Conservation (phyloP, 2,113 vertebrate genomes). For the Mastomys natalensis region DNA sequence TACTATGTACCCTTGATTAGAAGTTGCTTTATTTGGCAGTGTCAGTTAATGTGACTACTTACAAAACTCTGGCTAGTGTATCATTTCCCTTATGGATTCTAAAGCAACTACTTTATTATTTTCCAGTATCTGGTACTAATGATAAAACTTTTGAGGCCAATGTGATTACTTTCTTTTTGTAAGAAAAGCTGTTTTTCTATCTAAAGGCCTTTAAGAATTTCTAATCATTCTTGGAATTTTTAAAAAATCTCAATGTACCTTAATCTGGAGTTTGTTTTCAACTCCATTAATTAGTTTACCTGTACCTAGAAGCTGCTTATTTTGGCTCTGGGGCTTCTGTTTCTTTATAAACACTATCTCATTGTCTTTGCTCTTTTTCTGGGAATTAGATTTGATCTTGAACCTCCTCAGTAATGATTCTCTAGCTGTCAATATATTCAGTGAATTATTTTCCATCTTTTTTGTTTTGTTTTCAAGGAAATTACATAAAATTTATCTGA, state of each 20-base stretch:
- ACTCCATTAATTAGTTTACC: not conserved
- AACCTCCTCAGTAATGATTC: not conserved
- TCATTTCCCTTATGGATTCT: not conserved
- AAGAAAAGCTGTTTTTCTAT: not conserved
- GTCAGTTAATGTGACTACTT: not conserved
- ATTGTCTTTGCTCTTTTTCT: constrained; percentile 14
- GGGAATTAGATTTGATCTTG: not conserved
- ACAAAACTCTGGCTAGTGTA: constrained; percentile 20
- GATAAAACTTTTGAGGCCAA: not conserved
- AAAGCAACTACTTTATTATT: constrained; percentile 10
- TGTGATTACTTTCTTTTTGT: constrained; percentile 17
- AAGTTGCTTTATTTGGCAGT: not conserved
- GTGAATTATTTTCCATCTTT: not conserved
- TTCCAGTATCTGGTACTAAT: constrained; percentile 23
- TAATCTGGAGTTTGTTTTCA: not conserved
- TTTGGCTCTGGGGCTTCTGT: not conserved
- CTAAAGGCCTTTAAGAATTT: not conserved
- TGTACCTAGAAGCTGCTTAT: not conserved
- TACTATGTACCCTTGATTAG: not conserved
- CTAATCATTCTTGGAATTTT: not conserved
- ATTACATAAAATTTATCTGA: constrained; percentile 45
- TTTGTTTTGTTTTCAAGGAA: constrained; percentile 52
- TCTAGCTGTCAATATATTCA: not conserved
- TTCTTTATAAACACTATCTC: constrained; percentile 9
- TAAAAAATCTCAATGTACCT: not conserved